These are phyloP conservation scores for Dolomedes plantarius DNA, from an alignment of 2,888 invertebrate species.

Conservation along the genomic window DNA sequence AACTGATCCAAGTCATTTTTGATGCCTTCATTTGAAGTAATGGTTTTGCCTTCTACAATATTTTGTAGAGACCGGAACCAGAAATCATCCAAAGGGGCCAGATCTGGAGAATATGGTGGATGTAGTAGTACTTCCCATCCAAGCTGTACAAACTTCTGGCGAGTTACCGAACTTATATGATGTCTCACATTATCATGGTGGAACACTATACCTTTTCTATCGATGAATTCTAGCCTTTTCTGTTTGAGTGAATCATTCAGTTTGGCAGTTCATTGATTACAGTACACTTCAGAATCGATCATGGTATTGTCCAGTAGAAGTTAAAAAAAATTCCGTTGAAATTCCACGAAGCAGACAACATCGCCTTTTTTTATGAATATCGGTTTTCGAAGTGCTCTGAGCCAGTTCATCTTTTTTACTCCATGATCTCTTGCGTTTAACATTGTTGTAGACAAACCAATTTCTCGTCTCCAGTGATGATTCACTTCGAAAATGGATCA, in stretches of 20 bases:
- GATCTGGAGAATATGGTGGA: too few relatives aligned
- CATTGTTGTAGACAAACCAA: constrained; percentile 57
- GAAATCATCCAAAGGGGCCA: too few relatives aligned
- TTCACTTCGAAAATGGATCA: too few relatives aligned
- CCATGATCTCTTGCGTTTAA: constrained; percentile 17
- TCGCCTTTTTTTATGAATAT: constrained; percentile 29
- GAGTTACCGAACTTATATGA: too few relatives aligned
- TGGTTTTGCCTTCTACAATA: not conserved
- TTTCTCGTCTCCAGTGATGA: constrained; percentile 48
- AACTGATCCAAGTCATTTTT: not conserved
- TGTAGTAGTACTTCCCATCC: too few relatives aligned
- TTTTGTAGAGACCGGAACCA: constrained; percentile 10
- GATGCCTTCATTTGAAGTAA: not conserved
- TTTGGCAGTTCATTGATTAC: not conserved
- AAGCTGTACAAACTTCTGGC: too few relatives aligned
- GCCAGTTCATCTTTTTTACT: constrained; percentile 10
- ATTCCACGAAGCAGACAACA: too few relatives aligned
- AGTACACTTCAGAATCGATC: too few relatives aligned
- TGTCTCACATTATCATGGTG: constrained; percentile 37
- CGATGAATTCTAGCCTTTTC: constrained; percentile 47
- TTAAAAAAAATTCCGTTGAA: too few relatives aligned
- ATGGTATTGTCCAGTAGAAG: too few relatives aligned
- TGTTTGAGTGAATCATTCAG: constrained; percentile 37
- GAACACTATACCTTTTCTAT: constrained; percentile 42
- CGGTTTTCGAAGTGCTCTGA: constrained; percentile 17